phyloP scores from a whole-genome alignment of 35 echinoderm and acorn worm genomes.

The Amphiura filiformis region DNA sequence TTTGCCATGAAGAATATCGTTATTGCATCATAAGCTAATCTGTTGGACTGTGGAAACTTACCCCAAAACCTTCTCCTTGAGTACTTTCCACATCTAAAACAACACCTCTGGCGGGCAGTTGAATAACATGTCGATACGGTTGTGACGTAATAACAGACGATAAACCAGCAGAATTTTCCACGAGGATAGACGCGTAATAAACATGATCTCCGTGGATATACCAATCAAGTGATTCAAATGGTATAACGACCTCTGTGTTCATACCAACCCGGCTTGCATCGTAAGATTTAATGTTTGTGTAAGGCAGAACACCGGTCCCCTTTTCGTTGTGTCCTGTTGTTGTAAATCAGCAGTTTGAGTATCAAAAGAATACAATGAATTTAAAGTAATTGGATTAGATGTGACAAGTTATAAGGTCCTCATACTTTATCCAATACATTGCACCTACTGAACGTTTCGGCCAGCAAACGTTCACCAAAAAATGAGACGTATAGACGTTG shows the following conservation, averaged over 20 bases:
- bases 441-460: not conserved
- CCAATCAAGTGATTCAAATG: constrained; percentile 23
- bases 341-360: not conserved
- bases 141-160: constrained; percentile 16
- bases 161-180: constrained; percentile 33
- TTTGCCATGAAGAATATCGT: not conserved
- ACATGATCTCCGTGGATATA: constrained; percentile 44
- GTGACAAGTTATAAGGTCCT: not conserved
- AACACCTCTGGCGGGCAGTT: constrained; percentile 12
- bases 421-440: not conserved
- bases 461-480: not conserved
- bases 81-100: constrained; percentile 23
- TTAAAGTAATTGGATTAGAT: not conserved
- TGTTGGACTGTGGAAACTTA: too few relatives aligned
- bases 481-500: too few relatives aligned
- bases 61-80: not conserved
- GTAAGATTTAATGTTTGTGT: not conserved
- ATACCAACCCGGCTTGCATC: not conserved
- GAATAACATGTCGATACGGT: constrained; percentile 32
- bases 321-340: not conserved
- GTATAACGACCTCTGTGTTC: constrained; percentile 7
- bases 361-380: not conserved
- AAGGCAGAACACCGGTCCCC: not conserved
- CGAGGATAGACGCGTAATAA: constrained; percentile 42
- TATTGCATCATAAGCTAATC: not conserved